phyloP scores from a whole-genome alignment of 2,888 invertebrate species.

The Camptogramma bilineatum region DNA sequence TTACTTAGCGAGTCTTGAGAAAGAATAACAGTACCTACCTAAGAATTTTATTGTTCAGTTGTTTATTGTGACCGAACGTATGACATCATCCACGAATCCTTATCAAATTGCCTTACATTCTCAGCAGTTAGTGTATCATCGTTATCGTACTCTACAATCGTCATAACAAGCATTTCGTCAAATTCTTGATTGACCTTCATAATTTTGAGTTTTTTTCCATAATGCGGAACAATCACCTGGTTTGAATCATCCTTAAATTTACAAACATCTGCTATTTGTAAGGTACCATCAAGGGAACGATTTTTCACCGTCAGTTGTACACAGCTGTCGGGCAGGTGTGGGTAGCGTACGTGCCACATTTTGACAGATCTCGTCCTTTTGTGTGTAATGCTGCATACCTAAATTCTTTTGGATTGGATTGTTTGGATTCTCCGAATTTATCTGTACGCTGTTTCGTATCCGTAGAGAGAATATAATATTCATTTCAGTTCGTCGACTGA shows the following conservation, averaged over 20 bases:
- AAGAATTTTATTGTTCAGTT: neutral
- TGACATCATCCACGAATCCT: conserved; percentile 19
- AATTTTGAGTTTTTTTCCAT: conserved; percentile 1
- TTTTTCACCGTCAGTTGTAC: conserved; percentile 71
- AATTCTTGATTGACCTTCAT: neutral
- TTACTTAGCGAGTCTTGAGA: neutral
- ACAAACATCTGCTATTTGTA: conserved; percentile 68
- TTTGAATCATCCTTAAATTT: conserved; percentile 42
- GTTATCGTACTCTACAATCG: conserved; percentile 10
- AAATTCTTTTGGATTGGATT: conserved; percentile 35
- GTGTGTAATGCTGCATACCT: conserved; percentile 34
- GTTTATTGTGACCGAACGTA: conserved; percentile 1
- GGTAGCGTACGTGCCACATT: conserved; percentile 65
- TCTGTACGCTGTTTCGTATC: neutral
- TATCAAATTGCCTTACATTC: conserved; percentile 17
- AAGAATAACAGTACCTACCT: neutral
- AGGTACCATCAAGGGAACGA: conserved; percentile 63
- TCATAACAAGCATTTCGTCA: conserved; percentile 5
- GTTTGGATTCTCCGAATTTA: conserved; percentile 8
- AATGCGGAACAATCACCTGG: conserved; percentile 31
- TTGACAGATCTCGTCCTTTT: conserved; percentile 60
- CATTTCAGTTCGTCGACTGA: neutral
- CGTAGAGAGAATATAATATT: neutral
- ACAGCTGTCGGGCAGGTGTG: conserved; percentile 80
- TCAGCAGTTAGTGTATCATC: conserved; percentile 14